A percentile compares a stretch with the other conserved stretches of the same genome.
These are phyloP conservation scores for Mormyrus lacerda DNA, from an alignment of 2,113 vertebrate species.

Conservation along the genomic window DNA sequence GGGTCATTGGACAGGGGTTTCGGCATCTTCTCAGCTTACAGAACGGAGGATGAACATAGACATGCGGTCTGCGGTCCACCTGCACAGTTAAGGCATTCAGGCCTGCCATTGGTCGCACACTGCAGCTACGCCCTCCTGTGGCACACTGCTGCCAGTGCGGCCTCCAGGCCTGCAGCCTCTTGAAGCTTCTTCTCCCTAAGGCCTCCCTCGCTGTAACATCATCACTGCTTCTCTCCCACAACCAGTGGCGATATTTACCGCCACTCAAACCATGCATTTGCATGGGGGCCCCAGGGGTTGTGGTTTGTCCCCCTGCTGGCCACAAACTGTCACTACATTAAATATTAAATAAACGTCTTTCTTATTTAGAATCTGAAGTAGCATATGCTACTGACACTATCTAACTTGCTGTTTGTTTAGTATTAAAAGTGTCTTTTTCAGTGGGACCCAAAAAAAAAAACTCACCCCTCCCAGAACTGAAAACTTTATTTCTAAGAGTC, in stretches of 20 bases:
- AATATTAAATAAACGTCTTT: background rate
- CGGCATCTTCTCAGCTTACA: background rate
- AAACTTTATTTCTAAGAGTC: background rate
- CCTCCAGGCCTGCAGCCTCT: background rate
- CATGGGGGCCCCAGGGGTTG: background rate
- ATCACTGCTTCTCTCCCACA: background rate
- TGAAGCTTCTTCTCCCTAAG: background rate
- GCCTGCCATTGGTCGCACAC: background rate
- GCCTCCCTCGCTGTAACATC: background rate
- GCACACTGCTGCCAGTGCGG: background rate
- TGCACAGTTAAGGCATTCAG: background rate
- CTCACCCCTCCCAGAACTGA: background rate
- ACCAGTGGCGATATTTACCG: background rate
- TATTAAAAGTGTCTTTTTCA: background rate
- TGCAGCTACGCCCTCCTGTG: background rate
- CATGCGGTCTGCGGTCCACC: background rate
- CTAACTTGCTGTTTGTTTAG: background rate
- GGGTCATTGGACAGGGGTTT: background rate
- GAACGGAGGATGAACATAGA: background rate
- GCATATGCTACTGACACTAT: background rate
- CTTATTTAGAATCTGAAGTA: background rate
- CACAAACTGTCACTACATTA: background rate
- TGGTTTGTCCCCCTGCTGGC: background rate
- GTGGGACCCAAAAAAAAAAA: background rate
- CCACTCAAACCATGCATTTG: background rate